Evolutionary conservation across 2,888 invertebrate genomes (phyloP), one percentile per base, ranked within the genome.

Genomic region (Aproaerema taeniolella): DNA sequence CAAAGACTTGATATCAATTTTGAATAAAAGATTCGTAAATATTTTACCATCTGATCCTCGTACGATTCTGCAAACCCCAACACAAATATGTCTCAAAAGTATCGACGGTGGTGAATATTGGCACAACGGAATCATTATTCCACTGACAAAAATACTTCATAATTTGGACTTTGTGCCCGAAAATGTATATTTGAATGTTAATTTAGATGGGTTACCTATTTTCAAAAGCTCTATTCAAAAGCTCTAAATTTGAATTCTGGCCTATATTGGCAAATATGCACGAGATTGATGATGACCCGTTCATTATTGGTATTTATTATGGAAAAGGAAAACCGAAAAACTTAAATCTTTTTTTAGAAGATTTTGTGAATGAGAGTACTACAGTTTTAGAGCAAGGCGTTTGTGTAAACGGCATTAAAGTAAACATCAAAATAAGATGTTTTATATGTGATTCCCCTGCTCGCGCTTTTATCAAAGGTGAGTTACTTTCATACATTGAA

Each of bases 371-470:
- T 8, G 35, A 41, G 26, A 35, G 31, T 26, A 26, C 26, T 3
- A 33, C 3, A 7, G n/a, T 43, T 28, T 15, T 43, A 11, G 29
- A 39, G 12, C 14, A 43, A 9, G 39, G 37, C 4, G 12, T 43
- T 25, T 8, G 20, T 8, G 26, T 11, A 41, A 15, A 16, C 10
- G 13, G 14, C n/a, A 26, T n/a, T n/a, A 20, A 20, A 15, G 25
- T 28, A 7, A 26, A 28, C 20, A n/a, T 9, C 10, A 38, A 35
- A 34, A 35, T 41, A 13, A 41, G 38, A 38, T 31, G 26, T 31
- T 45, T 45, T 31, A 32, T 45, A 8, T 45, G 45, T 14, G 41
- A 45, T 32, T 41, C 41, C 29, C 41, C 43, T 11, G 43, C 40
- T 8, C 25, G 38, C 6, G 33, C 38, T 6, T 20, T 26, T 9